A percentile compares a stretch with the other conserved stretches of the same genome.
Conservation (phyloP, 2,113 vertebrate species). For the Leucoraja erinaceus region DNA sequence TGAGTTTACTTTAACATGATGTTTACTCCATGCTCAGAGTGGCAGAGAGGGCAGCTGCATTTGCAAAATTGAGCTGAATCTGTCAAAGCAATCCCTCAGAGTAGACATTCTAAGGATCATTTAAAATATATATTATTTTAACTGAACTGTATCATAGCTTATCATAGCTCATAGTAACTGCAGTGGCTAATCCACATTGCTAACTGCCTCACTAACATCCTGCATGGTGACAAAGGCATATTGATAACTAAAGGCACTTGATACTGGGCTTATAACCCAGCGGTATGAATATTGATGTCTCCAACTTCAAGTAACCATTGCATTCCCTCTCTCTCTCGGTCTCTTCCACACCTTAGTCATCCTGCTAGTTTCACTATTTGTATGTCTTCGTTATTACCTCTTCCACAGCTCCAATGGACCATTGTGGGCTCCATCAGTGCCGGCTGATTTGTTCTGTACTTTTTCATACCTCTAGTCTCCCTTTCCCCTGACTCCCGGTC, state of each 20-base stretch:
- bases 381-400: too few relatives aligned
- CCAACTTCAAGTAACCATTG: too few relatives aligned
- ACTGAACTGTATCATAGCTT: neutral
- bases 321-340: too few relatives aligned
- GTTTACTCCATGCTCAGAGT: neutral
- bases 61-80: neutral
- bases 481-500: too few relatives aligned
- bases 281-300: too few relatives aligned
- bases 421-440: too few relatives aligned
- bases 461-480: too few relatives aligned
- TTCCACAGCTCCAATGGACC: too few relatives aligned
- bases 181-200: neutral
- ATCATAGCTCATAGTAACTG: neutral
- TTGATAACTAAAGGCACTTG: neutral
- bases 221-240: neutral
- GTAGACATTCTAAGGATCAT: neutral
- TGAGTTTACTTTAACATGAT: neutral
- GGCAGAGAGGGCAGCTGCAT: neutral
- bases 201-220: neutral
- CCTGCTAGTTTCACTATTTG: too few relatives aligned
- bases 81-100: neutral
- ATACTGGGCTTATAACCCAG: too few relatives aligned
- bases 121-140: neutral
- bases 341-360: too few relatives aligned
- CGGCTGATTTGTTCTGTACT: too few relatives aligned